These are phyloP conservation scores for Zenarchopterus dispar DNA, from an alignment of 2,797 vertebrate genomes.

Conservation along the genomic window DNA sequence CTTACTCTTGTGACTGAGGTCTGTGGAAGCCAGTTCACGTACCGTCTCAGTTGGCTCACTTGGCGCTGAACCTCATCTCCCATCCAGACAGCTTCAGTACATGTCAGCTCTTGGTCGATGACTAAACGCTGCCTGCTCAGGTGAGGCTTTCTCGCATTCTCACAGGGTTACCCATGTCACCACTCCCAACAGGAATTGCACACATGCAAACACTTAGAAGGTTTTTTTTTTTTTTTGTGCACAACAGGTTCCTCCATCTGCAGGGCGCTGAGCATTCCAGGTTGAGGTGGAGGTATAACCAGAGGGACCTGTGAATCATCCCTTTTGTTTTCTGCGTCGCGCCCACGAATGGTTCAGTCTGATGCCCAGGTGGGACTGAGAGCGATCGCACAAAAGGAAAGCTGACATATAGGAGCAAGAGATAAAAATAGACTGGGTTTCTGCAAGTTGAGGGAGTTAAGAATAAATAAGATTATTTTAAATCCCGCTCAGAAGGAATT, in stretches of 20 bases:
- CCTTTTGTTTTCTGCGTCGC: constrained; percentile 33
- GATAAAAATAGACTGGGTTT: no score
- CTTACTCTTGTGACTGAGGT: constrained; percentile 40
- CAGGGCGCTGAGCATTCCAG: constrained; percentile 64
- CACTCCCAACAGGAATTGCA: constrained; percentile 47
- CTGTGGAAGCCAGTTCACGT: constrained; percentile 13
- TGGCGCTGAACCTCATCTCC: constrained; percentile 12
- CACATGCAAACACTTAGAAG: neutral
- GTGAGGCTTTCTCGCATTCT: constrained; percentile 2
- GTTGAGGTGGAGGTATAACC: constrained; percentile 62
- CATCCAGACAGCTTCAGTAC: constrained; percentile 26
- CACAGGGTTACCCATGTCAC: constrained; percentile 17
- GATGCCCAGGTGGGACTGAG: neutral
- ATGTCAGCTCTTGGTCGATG: constrained; percentile 1
- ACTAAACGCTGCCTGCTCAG: constrained; percentile 20
- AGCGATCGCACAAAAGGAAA: no score
- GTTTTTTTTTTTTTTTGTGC: neutral
- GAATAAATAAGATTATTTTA: no score
- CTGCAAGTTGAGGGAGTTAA: no score
- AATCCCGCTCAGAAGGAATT: no score
- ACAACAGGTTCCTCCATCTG: constrained; percentile 62
- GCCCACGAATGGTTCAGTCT: constrained; percentile 38
- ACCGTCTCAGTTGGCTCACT: neutral
- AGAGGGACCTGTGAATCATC: constrained; percentile 51
- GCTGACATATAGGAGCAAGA: no score